These are phyloP conservation scores for Manduca sexta DNA, from an alignment of 1,140 invertebrate species.

Conservation along the genomic window DNA sequence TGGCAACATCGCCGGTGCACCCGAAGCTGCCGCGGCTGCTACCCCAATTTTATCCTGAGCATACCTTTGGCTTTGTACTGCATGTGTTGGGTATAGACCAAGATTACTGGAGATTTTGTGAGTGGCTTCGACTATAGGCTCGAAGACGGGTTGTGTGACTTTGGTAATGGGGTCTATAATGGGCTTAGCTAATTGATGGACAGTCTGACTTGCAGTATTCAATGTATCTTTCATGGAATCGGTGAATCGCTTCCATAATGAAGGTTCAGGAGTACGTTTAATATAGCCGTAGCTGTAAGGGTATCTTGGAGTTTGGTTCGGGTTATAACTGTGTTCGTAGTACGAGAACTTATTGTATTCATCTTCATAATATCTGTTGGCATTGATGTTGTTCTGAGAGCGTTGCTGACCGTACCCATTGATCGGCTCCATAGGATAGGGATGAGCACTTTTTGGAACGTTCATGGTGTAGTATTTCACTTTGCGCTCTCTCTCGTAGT, in stretches of 20 bases:
- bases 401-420: constrained; percentile 70
- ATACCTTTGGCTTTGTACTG: constrained; percentile 53
- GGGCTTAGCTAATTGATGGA: constrained; percentile 79
- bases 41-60: constrained; percentile 83
- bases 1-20: constrained; percentile 78
- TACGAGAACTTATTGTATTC: constrained; percentile 70
- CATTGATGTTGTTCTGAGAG: constrained; percentile 65
- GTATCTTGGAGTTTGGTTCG: too few species aligned
- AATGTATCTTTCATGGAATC: constrained; percentile 83
- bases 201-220: constrained; percentile 79
- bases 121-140: constrained; percentile 83
- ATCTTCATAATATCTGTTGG: constrained; percentile 70
- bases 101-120: constrained; percentile 85
- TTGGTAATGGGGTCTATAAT: constrained; percentile 80
- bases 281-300: too few species aligned
- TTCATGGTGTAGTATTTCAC: constrained; percentile 60
- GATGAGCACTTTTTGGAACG: constrained; percentile 61
- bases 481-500: constrained; percentile 53
- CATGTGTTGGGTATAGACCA: constrained; percentile 74
- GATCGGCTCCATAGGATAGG: constrained; percentile 66
- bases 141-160: constrained; percentile 80
- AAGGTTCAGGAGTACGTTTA: too few species aligned
- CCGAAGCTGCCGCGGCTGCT: constrained; percentile 70
- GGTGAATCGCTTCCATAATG: too few species aligned
- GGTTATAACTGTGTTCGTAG: constrained; percentile 68